Percentiles rank a stretch among this genome's conserved stretches.
These are phyloP conservation scores for Acanthisitta chloris DNA, from an alignment of 2,113 vertebrate genomes.

Conservation along the genomic window DNA sequence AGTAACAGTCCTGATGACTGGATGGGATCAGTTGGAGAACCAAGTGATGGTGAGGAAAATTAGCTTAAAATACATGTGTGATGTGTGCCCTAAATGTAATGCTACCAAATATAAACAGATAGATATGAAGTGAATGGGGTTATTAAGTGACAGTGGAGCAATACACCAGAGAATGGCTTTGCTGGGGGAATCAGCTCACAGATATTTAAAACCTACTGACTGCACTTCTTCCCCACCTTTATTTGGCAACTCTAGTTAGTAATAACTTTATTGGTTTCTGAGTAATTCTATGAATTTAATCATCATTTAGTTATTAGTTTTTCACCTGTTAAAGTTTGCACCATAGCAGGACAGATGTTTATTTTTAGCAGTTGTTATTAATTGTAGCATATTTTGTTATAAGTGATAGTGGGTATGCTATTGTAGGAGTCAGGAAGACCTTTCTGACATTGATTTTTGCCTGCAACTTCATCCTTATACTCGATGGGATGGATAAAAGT, in stretches of 20 bases:
- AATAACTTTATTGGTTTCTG: background rate
- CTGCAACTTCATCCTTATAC: conserved; percentile 64
- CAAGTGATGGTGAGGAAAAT: background rate
- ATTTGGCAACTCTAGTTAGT: background rate
- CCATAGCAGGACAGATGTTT: background rate
- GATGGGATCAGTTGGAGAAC: background rate
- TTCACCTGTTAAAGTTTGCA: background rate
- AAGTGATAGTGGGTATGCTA: background rate
- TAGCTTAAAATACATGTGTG: background rate
- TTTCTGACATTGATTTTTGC: conserved; percentile 69
- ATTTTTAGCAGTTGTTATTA: conserved; percentile 27
- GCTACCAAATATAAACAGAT: background rate
- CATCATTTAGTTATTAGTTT: no score
- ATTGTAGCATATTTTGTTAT: conserved; percentile 31
- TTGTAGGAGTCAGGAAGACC: conserved; percentile 47
- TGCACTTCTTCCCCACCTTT: background rate
- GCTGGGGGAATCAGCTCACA: background rate
- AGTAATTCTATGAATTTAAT: background rate
- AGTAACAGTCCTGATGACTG: background rate
- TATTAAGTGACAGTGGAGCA: background rate
- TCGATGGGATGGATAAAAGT: conserved; percentile 64
- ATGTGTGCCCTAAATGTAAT: background rate
- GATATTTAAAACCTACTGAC: background rate
- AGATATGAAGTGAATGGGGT: background rate
- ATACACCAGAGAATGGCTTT: background rate